Base-by-base conservation (phyloP, 2,888 invertebrate species). In the Ophion ellenae region DNA sequence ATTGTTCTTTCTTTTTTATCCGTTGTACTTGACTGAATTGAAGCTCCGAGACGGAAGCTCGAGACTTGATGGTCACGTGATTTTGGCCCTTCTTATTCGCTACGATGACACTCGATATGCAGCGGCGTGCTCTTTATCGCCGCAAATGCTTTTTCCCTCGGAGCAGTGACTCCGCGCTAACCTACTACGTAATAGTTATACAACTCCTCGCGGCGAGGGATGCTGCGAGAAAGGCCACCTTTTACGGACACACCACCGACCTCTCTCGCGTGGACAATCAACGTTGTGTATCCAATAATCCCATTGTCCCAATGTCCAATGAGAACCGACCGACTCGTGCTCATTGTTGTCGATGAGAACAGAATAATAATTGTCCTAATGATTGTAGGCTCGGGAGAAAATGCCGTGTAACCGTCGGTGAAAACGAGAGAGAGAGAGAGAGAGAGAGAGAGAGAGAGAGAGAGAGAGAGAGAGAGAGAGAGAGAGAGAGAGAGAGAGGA, bases 311-410 rank as follows among this genome's bases (percentile, higher is more conserved):
- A 9, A 59, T 32, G 59, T 85, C 81, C 67, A 59, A 53, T 2
- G 47, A 75, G 36, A 57, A 24, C 45, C 40, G 67, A 67, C 61
- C 57, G 64, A 45, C 74, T 78, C 64, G 85, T 70, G 82, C 78
- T 85, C 82, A 85, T 85, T 82, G 85, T 85, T 61, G 40, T 69
- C 74, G 64, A 45, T 45, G 69, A 32, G 80, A 79, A 88, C 92
- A 91, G 91, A 90, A 92, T 92, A 91, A 92, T 93, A 93, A 93
- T 93, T 93, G 93, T 92, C 90, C 92, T 93, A 93, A 93, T 92
- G 92, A 92, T 92, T 92, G 90, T 64, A 40, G 89, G 89, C 90
- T 89, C 90, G 88, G 80, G 63, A 83, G 91, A 92, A 92, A 92
- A 90, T 88, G 91, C 92, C 87, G 88, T 87, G 91, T 92, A 92